Base-by-base conservation (phyloP, 1,140 invertebrate species). In the Octopus sinensis region DNA sequence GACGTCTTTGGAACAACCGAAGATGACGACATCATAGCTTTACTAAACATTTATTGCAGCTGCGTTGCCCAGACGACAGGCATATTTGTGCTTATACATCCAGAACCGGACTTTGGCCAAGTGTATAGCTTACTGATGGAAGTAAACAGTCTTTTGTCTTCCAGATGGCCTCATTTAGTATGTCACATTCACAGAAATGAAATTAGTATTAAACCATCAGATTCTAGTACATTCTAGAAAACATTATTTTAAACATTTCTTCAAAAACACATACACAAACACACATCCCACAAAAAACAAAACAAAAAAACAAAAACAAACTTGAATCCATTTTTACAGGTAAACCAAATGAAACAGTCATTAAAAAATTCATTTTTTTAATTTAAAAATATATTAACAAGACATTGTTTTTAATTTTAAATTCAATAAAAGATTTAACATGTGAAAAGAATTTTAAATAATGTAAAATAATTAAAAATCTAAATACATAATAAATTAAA, bases 1-100 rank as follows among this genome's bases (percentile, higher is more conserved):
- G 93, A 94, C 76, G 86, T 91, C 81, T 92, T 92, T 84, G 91
- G 91, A 13, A 88, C 92, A 79, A 85, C 84, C 10, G 83, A 85
- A 53, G 90, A 90, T 76, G 90, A 95, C 88, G 93, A 94, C 82
- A 91, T 95, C 10, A 92, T 93, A n/a, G 93, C 93, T 10, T 92
- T 94, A 79, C 91, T 95, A 71, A 94, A 93, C 89, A 93, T 95
- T 83, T 95, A 94, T 88, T 95, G 94, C 86, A 93, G 92, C 85
- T 92, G 94, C 84, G 88, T 94, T 80, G 92, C 94, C 62, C 93
- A 94, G 84, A 93, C 94, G 90, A 91, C 93, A 84, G 94, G 93
- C 83, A 91, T 94, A 87, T 92, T 94, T 83, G 93, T 93, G 0
- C 92, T 94, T 81, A 93, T 93, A 4, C 91, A 92, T 23, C 89